A percentile compares a stretch with the other conserved stretches of the same genome.
Conservation (phyloP, 2,797 vertebrate species). For the Melanotaenia pygmaea region DNA sequence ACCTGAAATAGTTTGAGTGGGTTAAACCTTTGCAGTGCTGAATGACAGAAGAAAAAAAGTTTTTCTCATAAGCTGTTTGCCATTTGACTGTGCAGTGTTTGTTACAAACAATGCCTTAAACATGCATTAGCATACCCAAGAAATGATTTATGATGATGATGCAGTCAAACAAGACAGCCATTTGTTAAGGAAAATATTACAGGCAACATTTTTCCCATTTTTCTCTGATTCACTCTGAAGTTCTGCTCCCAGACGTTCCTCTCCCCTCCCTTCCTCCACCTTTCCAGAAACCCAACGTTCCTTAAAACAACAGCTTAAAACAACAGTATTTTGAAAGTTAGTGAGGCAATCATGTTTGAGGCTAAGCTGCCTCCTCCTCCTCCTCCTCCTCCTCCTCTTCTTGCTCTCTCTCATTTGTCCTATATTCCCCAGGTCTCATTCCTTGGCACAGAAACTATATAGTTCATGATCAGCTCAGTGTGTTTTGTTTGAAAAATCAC, state of each 20-base stretch:
- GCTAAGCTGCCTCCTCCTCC: slow-evolving; percentile 34
- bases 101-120: slow-evolving; percentile 50
- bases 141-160: slow-evolving; percentile 27
- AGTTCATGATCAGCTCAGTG: slow-evolving; percentile 58
- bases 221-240: slow-evolving; percentile 54
- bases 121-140: slow-evolving; percentile 38
- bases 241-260: slow-evolving; percentile 57
- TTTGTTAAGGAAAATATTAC: slow-evolving; percentile 59
- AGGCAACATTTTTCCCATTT: slow-evolving; percentile 50
- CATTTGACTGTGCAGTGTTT: slow-evolving; percentile 4
- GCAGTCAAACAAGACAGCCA: slow-evolving; percentile 51
- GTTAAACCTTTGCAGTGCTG: slow-evolving; percentile 35
- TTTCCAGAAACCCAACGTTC: slow-evolving; percentile 67
- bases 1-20: slow-evolving; percentile 63
- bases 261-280: slow-evolving; percentile 24
- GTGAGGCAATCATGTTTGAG: slow-evolving; percentile 74
- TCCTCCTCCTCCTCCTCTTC: slow-evolving; percentile 8
- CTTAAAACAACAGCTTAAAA: slow-evolving; percentile 75
- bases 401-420: slow-evolving; percentile 59
- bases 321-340: slow-evolving; percentile 78
- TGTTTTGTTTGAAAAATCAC: slow-evolving; percentile 71
- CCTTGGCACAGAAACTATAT: slow-evolving; percentile 61
- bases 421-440: slow-evolving; percentile 65
- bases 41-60: slow-evolving; percentile 60
- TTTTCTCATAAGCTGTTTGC: slow-evolving; percentile 60